Conservation (phyloP, 2,797 vertebrate species). For the Aviceda cuculoides region DNA sequence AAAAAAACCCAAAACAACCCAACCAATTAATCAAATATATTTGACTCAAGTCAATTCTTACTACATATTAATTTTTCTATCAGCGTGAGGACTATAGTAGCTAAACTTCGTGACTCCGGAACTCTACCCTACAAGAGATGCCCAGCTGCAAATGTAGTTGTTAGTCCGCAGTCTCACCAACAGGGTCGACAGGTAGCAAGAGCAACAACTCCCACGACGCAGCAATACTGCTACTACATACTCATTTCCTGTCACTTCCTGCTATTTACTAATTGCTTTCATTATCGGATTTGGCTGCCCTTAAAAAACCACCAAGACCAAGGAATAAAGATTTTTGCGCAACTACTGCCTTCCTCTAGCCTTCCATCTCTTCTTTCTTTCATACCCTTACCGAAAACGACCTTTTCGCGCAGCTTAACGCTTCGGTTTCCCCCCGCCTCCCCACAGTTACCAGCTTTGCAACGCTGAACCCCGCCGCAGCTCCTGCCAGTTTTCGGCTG, state of each 20-base stretch:
- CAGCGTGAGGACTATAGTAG: not conserved
- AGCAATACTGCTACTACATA: not conserved
- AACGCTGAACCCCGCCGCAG: not conserved
- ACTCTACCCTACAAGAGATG: not conserved
- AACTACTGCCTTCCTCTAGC: not conserved
- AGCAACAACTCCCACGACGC: not conserved
- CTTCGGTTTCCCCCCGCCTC: too few species aligned
- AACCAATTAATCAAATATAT: not conserved
- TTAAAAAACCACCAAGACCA: not conserved
- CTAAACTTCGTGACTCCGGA: not conserved
- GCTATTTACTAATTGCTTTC: not conserved
- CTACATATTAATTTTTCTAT: not conserved
- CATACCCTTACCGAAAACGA: not conserved
- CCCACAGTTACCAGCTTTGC: not conserved
- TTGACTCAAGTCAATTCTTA: not conserved
- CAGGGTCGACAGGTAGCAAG: not conserved
- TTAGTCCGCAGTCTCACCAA: not conserved
- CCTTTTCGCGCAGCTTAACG: accelerated
- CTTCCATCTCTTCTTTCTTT: not conserved
- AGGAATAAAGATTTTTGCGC: not conserved
- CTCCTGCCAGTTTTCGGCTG: not conserved
- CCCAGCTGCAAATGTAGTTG: not conserved
- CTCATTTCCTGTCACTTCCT: not conserved
- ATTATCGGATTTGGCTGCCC: not conserved
- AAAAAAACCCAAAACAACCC: accelerated